Base-by-base conservation (phyloP, 1,140 invertebrate genomes). In the Anastatus disparis region DNA sequence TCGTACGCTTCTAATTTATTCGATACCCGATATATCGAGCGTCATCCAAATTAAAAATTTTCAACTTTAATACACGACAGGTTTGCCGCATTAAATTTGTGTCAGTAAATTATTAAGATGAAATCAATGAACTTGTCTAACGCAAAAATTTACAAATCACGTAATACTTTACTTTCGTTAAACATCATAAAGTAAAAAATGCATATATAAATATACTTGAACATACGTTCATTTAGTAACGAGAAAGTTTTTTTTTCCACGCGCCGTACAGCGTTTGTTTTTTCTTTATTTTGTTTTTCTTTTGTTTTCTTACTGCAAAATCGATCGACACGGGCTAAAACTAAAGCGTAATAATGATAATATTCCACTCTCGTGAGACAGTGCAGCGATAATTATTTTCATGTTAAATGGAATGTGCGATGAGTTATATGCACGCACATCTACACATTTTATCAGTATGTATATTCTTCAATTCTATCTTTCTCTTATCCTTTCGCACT, bases 21-120 rank as follows among this genome's bases (percentile, higher is more conserved):
- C 7, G 56, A 15, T 26, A 59, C 15, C 9, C 10, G n/a, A 62
- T 29, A 46, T 3, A 17, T 15, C 13, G 27, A 2, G 52, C 17
- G 31, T 65, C 20, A 55, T 53, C 22, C 15, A 55, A 65, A 65
- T 53, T 55, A 42, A 59, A 59, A 59, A 59, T 8, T 42, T 22
- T 12, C 17, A 26, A 59, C 17, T 59, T 59, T 42, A 59, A 59
- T 59, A 20, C 38, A 9, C 27, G 2, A 4, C 24, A 4, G 20
- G 27, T 10, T 40, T n/a, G 20, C 35, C 31, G 56, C 35, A 31
- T 55, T 59, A 26, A 59, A 59, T 42, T 59, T 27, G 20, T 26
- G 35, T 42, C 35, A 42, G 35, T 59, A 42, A 59, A 59, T 59
- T 26, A 59, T 59, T 59, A 59, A 59, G 31, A 26, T 35, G 17